Base-by-base conservation (phyloP, 2,113 vertebrate genomes). In the Cephalopholis sonnerati region DNA sequence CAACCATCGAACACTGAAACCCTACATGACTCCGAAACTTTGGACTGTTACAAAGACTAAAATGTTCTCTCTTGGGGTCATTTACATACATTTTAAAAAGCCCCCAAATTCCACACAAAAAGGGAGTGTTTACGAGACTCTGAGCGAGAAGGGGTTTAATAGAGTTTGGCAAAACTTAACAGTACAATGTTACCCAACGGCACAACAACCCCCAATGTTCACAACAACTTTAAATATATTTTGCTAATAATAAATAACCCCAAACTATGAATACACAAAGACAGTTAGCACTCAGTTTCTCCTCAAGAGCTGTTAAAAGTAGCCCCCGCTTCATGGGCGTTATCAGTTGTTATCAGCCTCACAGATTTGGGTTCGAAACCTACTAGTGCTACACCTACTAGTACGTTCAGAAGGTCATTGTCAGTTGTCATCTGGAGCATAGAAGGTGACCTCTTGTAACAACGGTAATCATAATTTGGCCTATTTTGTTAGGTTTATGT, bases 1-100 rank as follows among this genome's bases (percentile, higher is more conserved):
- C 51, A 1, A 29, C 18, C 69, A 10, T 27, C 36, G 0, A 50
- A 76, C 71, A 64, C 18, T 68, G 55, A 64, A 53, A 68, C 54
- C 22, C 57, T 74, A 25, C 29, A 29, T 70, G 74, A 74, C 48
- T 68, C 53, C 22, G 7, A 61, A 62, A 59, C 44, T 76, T 44
- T 44, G 53, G 53, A 46, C 57, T 48, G 4, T 20, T 15, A 29
- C 5, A 11, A 55, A 57, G 12, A 77, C 22, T 53, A 20, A 74
- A 70, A 58, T 22, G 25, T 61, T 63, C 67, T 55, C 8, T 16
- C 27, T 75, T 39, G 8, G 29, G 25, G 36, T 29, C 4, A 36
- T 66, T 46, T 12, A 51, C 58, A 17, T 36, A 20, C 25, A 24
- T n/a, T 27, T 41, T 3, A 2, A 48, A 17, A 32, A 64, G 24